phyloP scores from a whole-genome alignment of 1,140 invertebrate species.

The Caligus rogercresseyi region DNA sequence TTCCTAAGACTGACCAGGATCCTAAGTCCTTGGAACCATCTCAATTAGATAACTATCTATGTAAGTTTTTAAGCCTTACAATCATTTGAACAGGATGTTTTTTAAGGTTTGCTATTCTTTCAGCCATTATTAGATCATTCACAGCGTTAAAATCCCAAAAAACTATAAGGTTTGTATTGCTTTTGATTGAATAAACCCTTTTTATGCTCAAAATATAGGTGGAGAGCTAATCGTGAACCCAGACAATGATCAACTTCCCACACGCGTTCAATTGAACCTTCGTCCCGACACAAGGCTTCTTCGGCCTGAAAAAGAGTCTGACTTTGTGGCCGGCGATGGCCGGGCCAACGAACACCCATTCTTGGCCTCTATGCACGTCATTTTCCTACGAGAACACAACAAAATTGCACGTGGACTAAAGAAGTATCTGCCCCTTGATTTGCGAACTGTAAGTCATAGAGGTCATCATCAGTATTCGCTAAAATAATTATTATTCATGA shows the following conservation, averaged over 20 bases:
- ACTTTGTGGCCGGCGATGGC: slow-evolving; percentile 34
- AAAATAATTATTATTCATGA: not conserved
- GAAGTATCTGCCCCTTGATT: slow-evolving; percentile 4
- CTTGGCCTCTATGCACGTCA: slow-evolving; percentile 40
- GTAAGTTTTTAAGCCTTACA: too few relatives aligned
- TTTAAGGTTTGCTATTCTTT: too few relatives aligned
- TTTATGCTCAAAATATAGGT: slow-evolving; percentile 1
- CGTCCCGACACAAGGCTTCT: slow-evolving; percentile 6
- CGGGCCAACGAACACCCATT: slow-evolving; percentile 43
- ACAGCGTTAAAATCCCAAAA: too few relatives aligned
- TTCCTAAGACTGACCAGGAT: too few relatives aligned
- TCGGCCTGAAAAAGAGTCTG: not conserved
- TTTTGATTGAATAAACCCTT: too few relatives aligned
- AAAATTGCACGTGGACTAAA: slow-evolving; percentile 31
- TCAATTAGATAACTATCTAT: too few relatives aligned
- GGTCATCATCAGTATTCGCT: not conserved
- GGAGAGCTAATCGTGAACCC: slow-evolving; percentile 19
- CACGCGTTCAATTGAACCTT: slow-evolving; percentile 23
- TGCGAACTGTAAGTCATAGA: slow-evolving; percentile 1
- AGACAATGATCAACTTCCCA: slow-evolving; percentile 17
- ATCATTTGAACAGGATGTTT: too few relatives aligned
- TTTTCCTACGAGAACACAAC: slow-evolving; percentile 39
- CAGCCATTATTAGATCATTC: too few relatives aligned
- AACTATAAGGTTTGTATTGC: too few relatives aligned
- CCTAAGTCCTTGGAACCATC: too few relatives aligned